Evolutionary conservation across 2,888 invertebrate genomes (phyloP).

Genomic region (Ophion obscuratus): DNA sequence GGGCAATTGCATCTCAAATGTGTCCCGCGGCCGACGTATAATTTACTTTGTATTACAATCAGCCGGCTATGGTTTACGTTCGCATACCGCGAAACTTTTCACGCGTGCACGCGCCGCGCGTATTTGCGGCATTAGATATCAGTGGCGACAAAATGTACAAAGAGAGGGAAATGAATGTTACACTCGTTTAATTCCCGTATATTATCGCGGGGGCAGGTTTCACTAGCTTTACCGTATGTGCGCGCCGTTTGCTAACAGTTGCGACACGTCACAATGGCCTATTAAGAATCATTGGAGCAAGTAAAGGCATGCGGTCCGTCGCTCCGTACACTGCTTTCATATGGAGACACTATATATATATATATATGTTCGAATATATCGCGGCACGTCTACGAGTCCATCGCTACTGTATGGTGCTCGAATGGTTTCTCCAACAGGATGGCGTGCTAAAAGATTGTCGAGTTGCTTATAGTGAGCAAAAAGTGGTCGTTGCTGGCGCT

Average conservation of each 20-base stretch:
- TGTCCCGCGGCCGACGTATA: neutral
- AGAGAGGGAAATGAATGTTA: constrained; percentile 17
- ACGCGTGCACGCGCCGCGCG: constrained; percentile 48
- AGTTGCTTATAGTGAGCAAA: constrained; percentile 32
- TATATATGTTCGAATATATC: neutral
- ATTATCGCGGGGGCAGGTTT: constrained; percentile 59
- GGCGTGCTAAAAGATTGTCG: constrained; percentile 17
- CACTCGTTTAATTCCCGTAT: constrained; percentile 29
- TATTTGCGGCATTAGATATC: constrained; percentile 15
- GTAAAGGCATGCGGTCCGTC: constrained; percentile 66
- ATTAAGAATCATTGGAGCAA: constrained; percentile 74
- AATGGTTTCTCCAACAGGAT: constrained; percentile 31
- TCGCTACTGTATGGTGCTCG: constrained; percentile 39
- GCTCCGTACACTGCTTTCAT: constrained; percentile 45
- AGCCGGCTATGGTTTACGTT: neutral
- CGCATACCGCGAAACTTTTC: constrained; percentile 55
- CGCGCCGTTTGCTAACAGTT: constrained; percentile 40
- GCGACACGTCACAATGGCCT: constrained; percentile 69
- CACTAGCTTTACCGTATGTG: constrained; percentile 37
- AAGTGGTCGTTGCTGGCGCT: constrained; percentile 55
- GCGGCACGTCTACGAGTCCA: neutral
- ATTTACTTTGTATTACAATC: constrained; percentile 42
- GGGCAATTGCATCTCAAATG: constrained; percentile 6
- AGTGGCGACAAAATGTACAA: constrained; percentile 25
- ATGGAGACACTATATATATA: neutral